A percentile compares a stretch with the other conserved stretches of the same genome.
Conservation (phyloP, 2,113 vertebrate species). For the Aramus guarauna region DNA sequence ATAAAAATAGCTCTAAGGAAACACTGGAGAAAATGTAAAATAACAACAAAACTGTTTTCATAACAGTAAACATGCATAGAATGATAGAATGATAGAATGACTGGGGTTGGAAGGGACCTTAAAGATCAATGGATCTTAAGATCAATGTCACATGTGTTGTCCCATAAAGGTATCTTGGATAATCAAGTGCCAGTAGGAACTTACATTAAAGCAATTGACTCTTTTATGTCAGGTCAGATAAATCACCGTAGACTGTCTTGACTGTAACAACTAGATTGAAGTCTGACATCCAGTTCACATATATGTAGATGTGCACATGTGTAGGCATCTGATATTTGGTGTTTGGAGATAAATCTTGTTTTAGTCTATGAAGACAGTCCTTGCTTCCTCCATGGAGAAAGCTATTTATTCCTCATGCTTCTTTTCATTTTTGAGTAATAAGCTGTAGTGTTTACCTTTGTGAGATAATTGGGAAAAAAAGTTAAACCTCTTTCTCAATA, state of each 20-base stretch:
- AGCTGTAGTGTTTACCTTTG: background rate
- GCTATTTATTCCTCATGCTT: background rate
- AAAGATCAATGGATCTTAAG: no score
- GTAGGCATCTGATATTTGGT: background rate
- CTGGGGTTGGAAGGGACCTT: no score
- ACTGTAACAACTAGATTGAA: background rate
- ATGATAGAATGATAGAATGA: no score
- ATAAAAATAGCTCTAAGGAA: no score
- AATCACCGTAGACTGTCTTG: background rate
- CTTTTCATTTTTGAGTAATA: background rate
- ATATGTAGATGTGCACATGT: background rate
- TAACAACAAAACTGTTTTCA: no score
- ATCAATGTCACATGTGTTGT: background rate
- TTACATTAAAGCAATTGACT: background rate
- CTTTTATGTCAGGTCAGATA: background rate
- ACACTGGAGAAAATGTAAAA: no score
- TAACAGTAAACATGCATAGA: no score
- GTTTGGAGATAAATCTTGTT: background rate
- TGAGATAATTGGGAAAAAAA: background rate
- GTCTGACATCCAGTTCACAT: background rate
- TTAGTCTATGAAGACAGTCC: background rate
- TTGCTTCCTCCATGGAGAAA: background rate
- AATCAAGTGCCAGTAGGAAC: background rate
- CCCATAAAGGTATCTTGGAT: background rate
- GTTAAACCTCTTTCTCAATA: background rate